phyloP scores from a whole-genome alignment of 1,140 invertebrate species.

The Gerris buenoi region DNA sequence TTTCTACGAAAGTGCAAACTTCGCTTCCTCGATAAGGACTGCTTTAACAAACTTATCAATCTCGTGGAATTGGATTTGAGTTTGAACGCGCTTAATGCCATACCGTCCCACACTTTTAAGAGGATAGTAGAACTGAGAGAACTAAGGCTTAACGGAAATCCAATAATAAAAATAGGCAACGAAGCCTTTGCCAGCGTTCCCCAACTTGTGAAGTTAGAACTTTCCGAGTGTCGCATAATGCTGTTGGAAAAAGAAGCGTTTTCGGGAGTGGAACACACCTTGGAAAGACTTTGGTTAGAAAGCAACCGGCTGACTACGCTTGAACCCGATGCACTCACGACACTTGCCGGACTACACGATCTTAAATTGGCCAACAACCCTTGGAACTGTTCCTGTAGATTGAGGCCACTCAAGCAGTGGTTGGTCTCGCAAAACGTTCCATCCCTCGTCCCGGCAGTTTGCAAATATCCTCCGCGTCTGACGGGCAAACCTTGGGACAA shows the following conservation, averaged over 20 bases:
- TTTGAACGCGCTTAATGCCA: constrained; percentile 44
- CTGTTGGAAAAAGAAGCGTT: constrained; percentile 53
- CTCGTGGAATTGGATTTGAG: constrained; percentile 64
- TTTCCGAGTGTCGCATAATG: constrained; percentile 50
- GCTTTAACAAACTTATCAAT: constrained; percentile 53
- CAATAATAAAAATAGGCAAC: constrained; percentile 47
- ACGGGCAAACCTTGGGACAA: constrained; percentile 50
- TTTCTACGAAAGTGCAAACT: constrained; percentile 49
- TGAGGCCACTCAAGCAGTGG: constrained; percentile 59
- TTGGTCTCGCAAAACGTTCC: constrained; percentile 61
- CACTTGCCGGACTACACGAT: constrained; percentile 50
- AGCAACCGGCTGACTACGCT: constrained; percentile 52
- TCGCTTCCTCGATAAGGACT: constrained; percentile 41
- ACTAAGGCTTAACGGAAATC: constrained; percentile 53
- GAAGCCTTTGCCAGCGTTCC: constrained; percentile 50
- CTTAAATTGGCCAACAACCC: constrained; percentile 58
- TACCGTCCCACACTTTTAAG: constrained; percentile 53
- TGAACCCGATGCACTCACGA: constrained; percentile 43
- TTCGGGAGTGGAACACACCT: constrained; percentile 44
- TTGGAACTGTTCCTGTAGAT: constrained; percentile 63
- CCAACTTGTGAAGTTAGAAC: constrained; percentile 52
- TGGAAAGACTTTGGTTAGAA: constrained; percentile 61
- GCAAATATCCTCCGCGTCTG: constrained; percentile 43
- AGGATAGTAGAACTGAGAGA: constrained; percentile 57
- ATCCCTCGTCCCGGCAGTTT: constrained; percentile 48